Percentiles rank a stretch among this genome's conserved stretches.
Conservation (phyloP, 2,888 invertebrate species). For the Drosophila crucigera region DNA sequence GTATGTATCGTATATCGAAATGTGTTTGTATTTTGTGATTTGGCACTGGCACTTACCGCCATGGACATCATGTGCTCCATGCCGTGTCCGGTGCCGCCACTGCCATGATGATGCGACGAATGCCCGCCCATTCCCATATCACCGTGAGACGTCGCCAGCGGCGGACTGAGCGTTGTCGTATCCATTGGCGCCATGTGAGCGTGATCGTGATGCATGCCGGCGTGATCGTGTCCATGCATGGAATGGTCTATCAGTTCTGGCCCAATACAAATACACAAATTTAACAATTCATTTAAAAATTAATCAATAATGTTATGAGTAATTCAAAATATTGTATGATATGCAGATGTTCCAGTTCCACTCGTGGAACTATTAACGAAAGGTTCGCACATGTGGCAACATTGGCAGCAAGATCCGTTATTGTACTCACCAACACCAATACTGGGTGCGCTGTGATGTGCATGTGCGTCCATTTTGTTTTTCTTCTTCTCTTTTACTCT, state of each 20-base stretch:
- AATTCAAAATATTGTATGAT: background rate
- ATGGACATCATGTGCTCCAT: conserved; percentile 85
- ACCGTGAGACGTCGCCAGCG: conserved; percentile 41
- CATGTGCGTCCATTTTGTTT: conserved; percentile 80
- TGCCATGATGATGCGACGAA: conserved; percentile 58
- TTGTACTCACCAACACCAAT: conserved; percentile 80
- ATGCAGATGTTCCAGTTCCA: background rate
- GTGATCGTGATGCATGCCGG: conserved; percentile 59
- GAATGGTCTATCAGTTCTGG: conserved; percentile 62
- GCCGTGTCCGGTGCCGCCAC: conserved; percentile 64
- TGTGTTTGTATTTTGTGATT: background rate
- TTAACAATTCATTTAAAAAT: background rate
- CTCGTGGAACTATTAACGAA: background rate
- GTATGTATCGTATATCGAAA: background rate
- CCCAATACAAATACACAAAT: background rate
- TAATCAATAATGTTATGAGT: background rate
- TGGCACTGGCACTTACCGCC: conserved; percentile 76
- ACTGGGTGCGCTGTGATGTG: conserved; percentile 79
- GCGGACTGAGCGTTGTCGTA: conserved; percentile 50
- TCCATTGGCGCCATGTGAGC: conserved; percentile 36
- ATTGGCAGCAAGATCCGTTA: background rate
- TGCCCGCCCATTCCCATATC: conserved; percentile 45
- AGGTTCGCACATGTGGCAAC: background rate
- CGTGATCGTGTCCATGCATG: conserved; percentile 62
- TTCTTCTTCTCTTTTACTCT: background rate